A percentile compares a stretch with the other conserved stretches of the same genome.
phyloP scores from a whole-genome alignment of 2,888 invertebrate genomes.

The Spisula solida region DNA sequence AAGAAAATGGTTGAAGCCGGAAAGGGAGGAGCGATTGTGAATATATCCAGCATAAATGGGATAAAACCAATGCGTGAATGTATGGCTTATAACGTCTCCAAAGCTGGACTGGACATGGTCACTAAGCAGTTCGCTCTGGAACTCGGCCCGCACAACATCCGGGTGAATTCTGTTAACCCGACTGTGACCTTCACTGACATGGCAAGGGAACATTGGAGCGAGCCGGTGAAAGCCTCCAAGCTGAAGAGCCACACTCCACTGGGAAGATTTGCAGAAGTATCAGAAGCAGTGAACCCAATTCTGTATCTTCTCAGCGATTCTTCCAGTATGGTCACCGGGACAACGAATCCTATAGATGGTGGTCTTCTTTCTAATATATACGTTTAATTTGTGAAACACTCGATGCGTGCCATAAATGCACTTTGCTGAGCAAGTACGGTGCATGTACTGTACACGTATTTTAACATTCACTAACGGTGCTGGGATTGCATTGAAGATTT shows the following conservation, averaged over 20 bases:
- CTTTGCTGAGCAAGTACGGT: no score
- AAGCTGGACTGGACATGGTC: conserved; percentile 95
- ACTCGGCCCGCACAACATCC: conserved; percentile 93
- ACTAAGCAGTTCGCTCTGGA: conserved; percentile 95
- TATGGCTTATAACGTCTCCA: conserved; percentile 93
- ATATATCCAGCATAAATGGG: conserved; percentile 92
- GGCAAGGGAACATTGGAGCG: conserved; percentile 93
- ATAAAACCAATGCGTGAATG: conserved; percentile 90
- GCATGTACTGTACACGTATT: no score
- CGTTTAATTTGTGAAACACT: neutral
- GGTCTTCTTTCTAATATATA: conserved; percentile 66
- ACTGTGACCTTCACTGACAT: conserved; percentile 97
- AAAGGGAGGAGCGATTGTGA: conserved; percentile 94
- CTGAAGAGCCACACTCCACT: conserved; percentile 95
- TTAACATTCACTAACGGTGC: no score
- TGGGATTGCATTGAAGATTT: no score
- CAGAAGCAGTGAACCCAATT: conserved; percentile 62
- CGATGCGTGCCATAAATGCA: no score
- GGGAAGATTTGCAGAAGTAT: conserved; percentile 90
- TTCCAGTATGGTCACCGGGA: conserved; percentile 68
- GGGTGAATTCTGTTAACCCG: conserved; percentile 96
- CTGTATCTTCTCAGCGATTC: conserved; percentile 67
- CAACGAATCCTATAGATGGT: conserved; percentile 65
- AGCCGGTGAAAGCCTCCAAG: conserved; percentile 91
- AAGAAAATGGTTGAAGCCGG: conserved; percentile 92